These are phyloP conservation scores for Hemitrygon akajei DNA, from an alignment of 2,797 vertebrate genomes.

Conservation along the genomic window DNA sequence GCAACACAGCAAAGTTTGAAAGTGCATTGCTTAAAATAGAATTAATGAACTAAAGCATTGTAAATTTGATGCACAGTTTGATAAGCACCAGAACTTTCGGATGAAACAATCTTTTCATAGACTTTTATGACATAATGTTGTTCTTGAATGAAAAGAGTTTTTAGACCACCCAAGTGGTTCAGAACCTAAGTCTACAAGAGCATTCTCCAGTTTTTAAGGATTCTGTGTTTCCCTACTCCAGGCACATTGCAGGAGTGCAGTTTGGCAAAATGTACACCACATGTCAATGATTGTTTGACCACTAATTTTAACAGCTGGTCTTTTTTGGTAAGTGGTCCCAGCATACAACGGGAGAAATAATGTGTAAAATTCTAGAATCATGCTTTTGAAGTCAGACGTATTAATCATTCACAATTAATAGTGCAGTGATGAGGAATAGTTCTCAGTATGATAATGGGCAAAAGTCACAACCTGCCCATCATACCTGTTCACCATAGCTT, in stretches of 20 bases:
- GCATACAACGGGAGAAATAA: neutral
- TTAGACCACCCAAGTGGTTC: slow-evolving; percentile 24
- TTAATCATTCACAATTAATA: neutral
- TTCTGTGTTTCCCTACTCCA: neutral
- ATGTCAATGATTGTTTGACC: neutral
- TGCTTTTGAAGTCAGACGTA: neutral
- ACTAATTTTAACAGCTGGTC: neutral
- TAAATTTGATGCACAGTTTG: neutral
- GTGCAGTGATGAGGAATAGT: neutral
- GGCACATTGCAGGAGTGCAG: neutral
- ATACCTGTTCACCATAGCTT: neutral
- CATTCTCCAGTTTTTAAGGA: slow-evolving; percentile 27
- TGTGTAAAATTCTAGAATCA: neutral
- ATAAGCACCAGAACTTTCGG: neutral
- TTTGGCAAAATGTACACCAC: slow-evolving; percentile 3
- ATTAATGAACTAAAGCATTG: neutral
- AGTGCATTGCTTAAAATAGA: neutral
- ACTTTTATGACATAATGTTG: slow-evolving; percentile 15
- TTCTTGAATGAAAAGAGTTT: neutral
- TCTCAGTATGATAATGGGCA: neutral
- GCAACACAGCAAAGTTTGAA: neutral
- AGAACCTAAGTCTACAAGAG: slow-evolving; percentile 9
- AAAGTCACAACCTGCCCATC: neutral
- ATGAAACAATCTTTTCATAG: slow-evolving; percentile 22
- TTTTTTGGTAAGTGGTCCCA: neutral